A percentile compares a stretch with the other conserved stretches of the same genome.
phyloP scores from a whole-genome alignment of 2,888 invertebrate genomes.

The Netelia melanura region DNA sequence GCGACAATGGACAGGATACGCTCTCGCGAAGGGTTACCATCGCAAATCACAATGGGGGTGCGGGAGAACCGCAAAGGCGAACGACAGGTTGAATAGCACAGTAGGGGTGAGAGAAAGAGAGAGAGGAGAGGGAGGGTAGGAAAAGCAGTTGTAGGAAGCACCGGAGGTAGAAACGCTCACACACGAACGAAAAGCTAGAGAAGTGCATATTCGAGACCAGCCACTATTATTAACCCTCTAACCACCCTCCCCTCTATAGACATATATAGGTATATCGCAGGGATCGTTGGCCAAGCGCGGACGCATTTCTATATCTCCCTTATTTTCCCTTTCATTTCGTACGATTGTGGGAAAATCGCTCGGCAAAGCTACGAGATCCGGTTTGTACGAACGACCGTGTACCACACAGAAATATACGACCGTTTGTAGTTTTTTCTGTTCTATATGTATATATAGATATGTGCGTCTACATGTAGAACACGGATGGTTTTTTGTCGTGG shows the following conservation, averaged over 20 bases:
- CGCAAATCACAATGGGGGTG: slow-evolving; percentile 82
- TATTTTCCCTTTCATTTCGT: slow-evolving; percentile 53
- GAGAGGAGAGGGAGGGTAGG: slow-evolving; percentile 9
- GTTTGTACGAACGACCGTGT: slow-evolving; percentile 11
- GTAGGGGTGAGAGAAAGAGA: slow-evolving; percentile 5
- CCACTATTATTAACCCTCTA: slow-evolving; percentile 64
- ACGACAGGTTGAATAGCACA: slow-evolving; percentile 77
- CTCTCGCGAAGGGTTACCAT: slow-evolving; percentile 79
- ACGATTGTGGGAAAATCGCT: slow-evolving; percentile 74
- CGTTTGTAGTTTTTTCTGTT: not conserved
- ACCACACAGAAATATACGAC: slow-evolving; percentile 7
- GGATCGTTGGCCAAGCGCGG: slow-evolving; percentile 48
- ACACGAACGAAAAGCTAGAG: slow-evolving; percentile 41
- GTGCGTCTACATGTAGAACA: slow-evolving; percentile 4
- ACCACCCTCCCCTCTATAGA: slow-evolving; percentile 13
- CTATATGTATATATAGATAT: slow-evolving; percentile 8
- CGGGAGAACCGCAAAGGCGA: slow-evolving; percentile 79
- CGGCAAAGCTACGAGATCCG: slow-evolving; percentile 41
- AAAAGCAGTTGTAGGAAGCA: slow-evolving; percentile 45
- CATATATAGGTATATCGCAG: not conserved
- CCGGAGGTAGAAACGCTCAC: slow-evolving; percentile 21
- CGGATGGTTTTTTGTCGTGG: slow-evolving; percentile 55
- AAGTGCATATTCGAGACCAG: slow-evolving; percentile 51
- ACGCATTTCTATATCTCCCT: slow-evolving; percentile 44
- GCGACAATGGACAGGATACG: slow-evolving; percentile 83